phyloP scores from a whole-genome alignment of 1,140 invertebrate genomes.

The Brachionus plicatilis region DNA sequence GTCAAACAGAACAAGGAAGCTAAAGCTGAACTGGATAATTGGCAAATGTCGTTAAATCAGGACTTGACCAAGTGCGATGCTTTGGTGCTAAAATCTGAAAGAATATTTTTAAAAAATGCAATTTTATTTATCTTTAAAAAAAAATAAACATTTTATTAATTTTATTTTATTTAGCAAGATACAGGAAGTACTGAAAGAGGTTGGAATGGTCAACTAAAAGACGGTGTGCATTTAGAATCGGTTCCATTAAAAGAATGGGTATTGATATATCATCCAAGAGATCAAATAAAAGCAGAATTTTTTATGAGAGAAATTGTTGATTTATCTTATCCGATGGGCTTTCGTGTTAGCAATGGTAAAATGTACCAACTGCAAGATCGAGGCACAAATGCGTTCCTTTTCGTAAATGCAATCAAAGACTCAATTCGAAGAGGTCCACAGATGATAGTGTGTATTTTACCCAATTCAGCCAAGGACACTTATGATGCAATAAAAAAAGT shows the following conservation, averaged over 20 bases:
- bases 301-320: not conserved
- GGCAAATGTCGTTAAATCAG: constrained; percentile 57
- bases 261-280: constrained; percentile 4
- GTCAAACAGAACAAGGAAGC: constrained; percentile 55
- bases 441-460: constrained; percentile 20
- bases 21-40: constrained; percentile 65
- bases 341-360: not conserved
- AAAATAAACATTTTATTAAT: no score
- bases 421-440: not conserved
- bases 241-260: constrained; percentile 32
- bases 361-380: not conserved
- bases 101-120: not conserved
- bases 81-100: not conserved
- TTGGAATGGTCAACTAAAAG: not conserved
- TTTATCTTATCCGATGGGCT: constrained; percentile 3
- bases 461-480: not conserved
- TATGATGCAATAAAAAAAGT: constrained; percentile 32
- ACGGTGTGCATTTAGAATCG: not conserved
- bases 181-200: not conserved
- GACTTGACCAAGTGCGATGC: not conserved
- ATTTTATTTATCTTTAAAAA: not conserved
- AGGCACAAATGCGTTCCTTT: not conserved
- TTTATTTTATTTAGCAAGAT: not conserved
- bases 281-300: not conserved
- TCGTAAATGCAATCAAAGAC: not conserved